Percentiles rank a stretch among this genome's conserved stretches.
Evolutionary conservation across 2,888 invertebrate genomes (phyloP).

Genomic region (Epicampocera succincta): DNA sequence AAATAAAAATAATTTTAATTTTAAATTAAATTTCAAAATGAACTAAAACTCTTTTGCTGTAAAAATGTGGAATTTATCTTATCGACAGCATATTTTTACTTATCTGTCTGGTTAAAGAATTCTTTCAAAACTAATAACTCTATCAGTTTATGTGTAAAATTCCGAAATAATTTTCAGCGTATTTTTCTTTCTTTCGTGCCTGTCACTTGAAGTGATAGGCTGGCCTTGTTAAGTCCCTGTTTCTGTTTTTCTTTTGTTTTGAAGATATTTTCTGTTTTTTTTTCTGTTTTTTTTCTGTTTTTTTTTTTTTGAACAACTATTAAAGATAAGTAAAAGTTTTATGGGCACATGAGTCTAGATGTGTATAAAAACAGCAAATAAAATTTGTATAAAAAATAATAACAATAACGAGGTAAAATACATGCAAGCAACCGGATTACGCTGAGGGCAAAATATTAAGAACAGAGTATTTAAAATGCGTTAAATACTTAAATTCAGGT

Average conservation of each 20-base stretch:
- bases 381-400: constrained; percentile 29
- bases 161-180: neutral
- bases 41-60: too few relatives aligned
- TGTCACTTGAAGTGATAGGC: constrained; percentile 6
- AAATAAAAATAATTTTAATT: too few relatives aligned
- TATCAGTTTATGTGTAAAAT: constrained; percentile 22
- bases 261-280: neutral
- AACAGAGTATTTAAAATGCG: constrained; percentile 35
- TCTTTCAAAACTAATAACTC: constrained; percentile 21
- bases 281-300: constrained; percentile 7
- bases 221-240: neutral
- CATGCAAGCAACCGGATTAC: constrained; percentile 58
- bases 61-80: too few relatives aligned
- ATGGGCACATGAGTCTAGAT: neutral
- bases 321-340: constrained; percentile 43
- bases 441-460: constrained; percentile 46
- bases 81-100: neutral
- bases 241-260: constrained; percentile 21
- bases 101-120: constrained; percentile 5
- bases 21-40: neutral
- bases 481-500: constrained; percentile 7
- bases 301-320: constrained; percentile 22
- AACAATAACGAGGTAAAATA: constrained; percentile 39
- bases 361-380: constrained; percentile 22
- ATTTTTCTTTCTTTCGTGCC: constrained; percentile 4